Conservation (phyloP, 2,113 vertebrate species). For the Chroicocephalus ridibundus region DNA sequence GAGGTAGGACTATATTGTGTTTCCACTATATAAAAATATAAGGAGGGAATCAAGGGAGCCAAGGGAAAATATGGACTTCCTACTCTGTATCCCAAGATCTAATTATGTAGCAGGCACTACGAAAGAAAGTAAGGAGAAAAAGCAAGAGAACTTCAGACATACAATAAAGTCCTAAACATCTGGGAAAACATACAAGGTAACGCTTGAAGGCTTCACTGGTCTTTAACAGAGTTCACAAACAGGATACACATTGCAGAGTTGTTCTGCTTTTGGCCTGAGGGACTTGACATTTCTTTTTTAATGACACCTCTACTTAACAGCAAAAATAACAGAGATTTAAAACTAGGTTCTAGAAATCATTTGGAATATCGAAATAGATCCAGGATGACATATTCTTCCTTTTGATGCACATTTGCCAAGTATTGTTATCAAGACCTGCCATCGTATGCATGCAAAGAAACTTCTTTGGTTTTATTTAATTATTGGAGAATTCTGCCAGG, state of each 20-base stretch:
- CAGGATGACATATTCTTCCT: not conserved
- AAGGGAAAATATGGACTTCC: not conserved
- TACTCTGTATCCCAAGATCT: not conserved
- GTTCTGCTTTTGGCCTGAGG: not conserved
- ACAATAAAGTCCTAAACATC: not conserved
- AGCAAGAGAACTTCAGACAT: not conserved
- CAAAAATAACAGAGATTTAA: constrained; percentile 13
- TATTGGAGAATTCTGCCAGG: not conserved
- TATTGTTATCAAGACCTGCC: not conserved
- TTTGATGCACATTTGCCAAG: constrained; percentile 5
- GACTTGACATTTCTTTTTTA: constrained; percentile 18
- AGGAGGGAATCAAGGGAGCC: not conserved
- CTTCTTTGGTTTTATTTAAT: not conserved
- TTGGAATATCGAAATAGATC: not conserved
- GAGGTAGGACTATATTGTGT: not conserved
- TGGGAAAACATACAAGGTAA: not conserved
- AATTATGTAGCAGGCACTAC: not conserved
- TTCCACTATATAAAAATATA: not conserved
- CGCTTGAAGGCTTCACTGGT: not conserved
- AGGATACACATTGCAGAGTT: constrained; percentile 1
- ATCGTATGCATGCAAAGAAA: not conserved
- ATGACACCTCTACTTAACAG: not conserved
- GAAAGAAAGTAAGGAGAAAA: not conserved
- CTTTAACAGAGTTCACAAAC: constrained; percentile 34
- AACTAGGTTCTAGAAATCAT: not conserved